Conservation (phyloP, 2,888 invertebrate species). For the Colostygia pectinataria region DNA sequence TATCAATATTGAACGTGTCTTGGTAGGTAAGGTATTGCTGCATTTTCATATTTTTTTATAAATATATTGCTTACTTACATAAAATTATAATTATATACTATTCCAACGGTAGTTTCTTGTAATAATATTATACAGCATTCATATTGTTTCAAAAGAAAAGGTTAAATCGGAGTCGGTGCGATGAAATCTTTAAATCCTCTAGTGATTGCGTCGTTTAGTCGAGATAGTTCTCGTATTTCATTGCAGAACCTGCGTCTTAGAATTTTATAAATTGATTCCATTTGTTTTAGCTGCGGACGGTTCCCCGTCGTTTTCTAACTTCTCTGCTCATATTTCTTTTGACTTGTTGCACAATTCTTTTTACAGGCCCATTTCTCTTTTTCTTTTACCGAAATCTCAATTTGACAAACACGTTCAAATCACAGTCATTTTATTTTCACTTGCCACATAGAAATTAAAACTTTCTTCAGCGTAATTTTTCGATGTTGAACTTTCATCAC, state of each 20-base stretch:
- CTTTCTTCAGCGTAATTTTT: too few relatives aligned
- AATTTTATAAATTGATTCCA: constrained; percentile 67
- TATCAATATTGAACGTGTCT: constrained; percentile 68
- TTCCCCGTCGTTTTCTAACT: constrained; percentile 27
- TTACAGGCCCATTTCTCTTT: too few relatives aligned
- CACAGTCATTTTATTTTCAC: too few relatives aligned
- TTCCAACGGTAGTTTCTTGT: too few relatives aligned
- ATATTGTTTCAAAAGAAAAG: constrained; percentile 34
- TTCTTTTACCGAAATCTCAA: too few relatives aligned
- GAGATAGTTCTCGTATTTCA: constrained; percentile 77
- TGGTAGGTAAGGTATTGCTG: constrained; percentile 4
- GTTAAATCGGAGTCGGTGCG: constrained; percentile 49
- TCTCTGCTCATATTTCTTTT: constrained; percentile 29
- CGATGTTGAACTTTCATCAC: background rate
- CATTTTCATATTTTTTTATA: constrained; percentile 4
- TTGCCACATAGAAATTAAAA: too few relatives aligned
- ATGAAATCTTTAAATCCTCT: constrained; percentile 69
- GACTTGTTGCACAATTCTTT: constrained; percentile 19
- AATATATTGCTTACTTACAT: too few relatives aligned
- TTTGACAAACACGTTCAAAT: too few relatives aligned
- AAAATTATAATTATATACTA: background rate
- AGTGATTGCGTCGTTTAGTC: constrained; percentile 77
- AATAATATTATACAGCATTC: background rate
- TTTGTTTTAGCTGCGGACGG: constrained; percentile 51
- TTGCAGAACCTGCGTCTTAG: constrained; percentile 59